Conservation (phyloP, 2,797 vertebrate genomes). For the Trematomus bernacchii region DNA sequence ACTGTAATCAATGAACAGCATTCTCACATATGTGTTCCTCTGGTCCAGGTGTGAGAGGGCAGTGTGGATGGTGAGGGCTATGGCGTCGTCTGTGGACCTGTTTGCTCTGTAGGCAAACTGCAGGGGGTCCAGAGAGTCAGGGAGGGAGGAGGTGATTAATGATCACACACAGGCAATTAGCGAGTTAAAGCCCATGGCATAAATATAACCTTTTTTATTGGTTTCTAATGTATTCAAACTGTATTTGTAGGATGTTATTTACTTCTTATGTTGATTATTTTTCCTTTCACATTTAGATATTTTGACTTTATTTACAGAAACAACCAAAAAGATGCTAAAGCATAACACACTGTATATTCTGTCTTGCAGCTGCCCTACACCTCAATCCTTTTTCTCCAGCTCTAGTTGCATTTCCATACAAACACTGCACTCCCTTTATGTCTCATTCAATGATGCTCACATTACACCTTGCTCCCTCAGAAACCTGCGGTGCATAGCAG, state of each 20-base stretch:
- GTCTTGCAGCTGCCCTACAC: not conserved
- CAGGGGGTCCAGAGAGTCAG: no score
- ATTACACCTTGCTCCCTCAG: slow-evolving; percentile 37
- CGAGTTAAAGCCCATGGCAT: not conserved
- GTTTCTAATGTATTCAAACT: not conserved
- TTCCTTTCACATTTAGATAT: not conserved
- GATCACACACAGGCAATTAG: slow-evolving; percentile 19
- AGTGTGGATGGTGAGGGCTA: no score
- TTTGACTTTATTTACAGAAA: no score
- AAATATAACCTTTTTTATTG: not conserved
- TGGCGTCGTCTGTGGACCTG: no score
- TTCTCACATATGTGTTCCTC: no score
- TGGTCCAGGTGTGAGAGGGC: no score
- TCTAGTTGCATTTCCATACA: slow-evolving; percentile 28
- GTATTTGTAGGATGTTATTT: not conserved
- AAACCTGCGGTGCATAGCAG: slow-evolving; percentile 39
- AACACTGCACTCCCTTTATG: slow-evolving; percentile 23
- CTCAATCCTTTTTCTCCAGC: not conserved
- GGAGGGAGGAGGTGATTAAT: no score
- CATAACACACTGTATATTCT: not conserved
- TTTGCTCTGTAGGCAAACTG: no score
- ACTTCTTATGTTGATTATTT: not conserved
- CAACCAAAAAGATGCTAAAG: not conserved
- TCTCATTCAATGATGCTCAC: slow-evolving; percentile 40
- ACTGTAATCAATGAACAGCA: no score